These are phyloP conservation scores for Idaea dimidiata DNA, from an alignment of 2,888 invertebrate genomes.

Conservation along the genomic window DNA sequence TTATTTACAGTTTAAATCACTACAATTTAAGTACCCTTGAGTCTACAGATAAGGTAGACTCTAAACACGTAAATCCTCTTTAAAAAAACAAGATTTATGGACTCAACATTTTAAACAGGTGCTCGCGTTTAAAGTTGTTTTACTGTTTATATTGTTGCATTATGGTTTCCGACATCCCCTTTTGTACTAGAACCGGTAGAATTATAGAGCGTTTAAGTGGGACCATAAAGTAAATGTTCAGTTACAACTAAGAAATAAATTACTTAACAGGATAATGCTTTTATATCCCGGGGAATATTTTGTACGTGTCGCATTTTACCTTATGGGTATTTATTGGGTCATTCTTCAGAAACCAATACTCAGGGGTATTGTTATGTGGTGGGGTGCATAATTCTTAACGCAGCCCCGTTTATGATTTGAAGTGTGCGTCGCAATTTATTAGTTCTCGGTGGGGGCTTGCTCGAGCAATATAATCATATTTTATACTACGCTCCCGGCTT, in stretches of 20 bases:
- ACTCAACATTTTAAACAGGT: conserved; percentile 56
- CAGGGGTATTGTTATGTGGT: conserved; percentile 71
- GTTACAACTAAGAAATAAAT: conserved; percentile 77
- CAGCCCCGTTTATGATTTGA: conserved; percentile 63
- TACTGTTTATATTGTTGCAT: conserved; percentile 64
- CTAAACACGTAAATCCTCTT: conserved; percentile 39
- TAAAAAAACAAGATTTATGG: conserved; percentile 61
- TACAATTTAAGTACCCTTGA: conserved; percentile 35
- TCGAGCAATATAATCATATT: conserved; percentile 32
- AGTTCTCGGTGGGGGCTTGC: conserved; percentile 48
- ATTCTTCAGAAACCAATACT: conserved; percentile 74
- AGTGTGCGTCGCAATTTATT: conserved; percentile 62
- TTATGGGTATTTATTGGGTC: conserved; percentile 79
- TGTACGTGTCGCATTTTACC: conserved; percentile 75
- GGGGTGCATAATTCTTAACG: conserved; percentile 74
- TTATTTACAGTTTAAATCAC: conserved; percentile 39
- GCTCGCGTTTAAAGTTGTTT: conserved; percentile 54
- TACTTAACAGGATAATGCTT: conserved; percentile 79
- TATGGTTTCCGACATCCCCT: conserved; percentile 67
- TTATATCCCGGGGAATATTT: conserved; percentile 71
- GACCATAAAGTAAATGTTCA: conserved; percentile 72
- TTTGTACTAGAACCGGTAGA: conserved; percentile 68
- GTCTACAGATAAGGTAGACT: conserved; percentile 33
- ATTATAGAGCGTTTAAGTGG: conserved; percentile 77
- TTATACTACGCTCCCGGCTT: conserved; percentile 28